Base-by-base conservation (phyloP, 2,888 invertebrate species). In the Julus scanicus region DNA sequence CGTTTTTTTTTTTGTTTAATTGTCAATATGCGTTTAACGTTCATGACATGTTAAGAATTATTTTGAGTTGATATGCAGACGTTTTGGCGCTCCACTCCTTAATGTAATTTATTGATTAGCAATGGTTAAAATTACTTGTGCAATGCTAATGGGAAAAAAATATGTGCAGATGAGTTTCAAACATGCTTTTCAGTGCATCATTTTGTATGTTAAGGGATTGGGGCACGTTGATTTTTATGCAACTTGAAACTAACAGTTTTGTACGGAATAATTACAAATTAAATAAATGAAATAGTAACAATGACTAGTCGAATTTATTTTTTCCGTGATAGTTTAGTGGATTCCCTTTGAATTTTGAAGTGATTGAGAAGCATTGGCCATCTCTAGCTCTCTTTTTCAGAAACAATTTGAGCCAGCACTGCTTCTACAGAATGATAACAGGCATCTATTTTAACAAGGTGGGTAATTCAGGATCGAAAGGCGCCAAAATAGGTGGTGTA, bases 61-160 rank as follows among this genome's bases (percentile, higher is more conserved):
- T 17, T 83, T 2, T 2, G n/a, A 83, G 39, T 17, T 83, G 13
- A 11, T 11, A 13, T 83, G 37, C 13, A n/a, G 37, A 11, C 15
- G 53, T 53, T 53, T 53, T 53, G 53, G 15, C 53, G 11, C 53
- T 53, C 53, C 53, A 53, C 53, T 13, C 39, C 83, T 13, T 83
- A 83, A 83, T 83, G 83, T 83, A 83, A 83, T 83, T 83, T 83
- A 83, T 83, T 83, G 53, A 53, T 53, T 15, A 53, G 53, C 53
- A 53, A 2, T 8, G 53, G 11, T n/a, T n/a, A 53, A 83, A 39
- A 83, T n/a, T n/a, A n/a, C n/a, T 39, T 4, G 29, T 83, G 39
- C n/a, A 39, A 83, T 83, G 39, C 37, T n/a, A 80, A 80, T 8
- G 13, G 13, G 13, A 80, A 80, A 83, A 83, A 83, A 83, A 83